These are phyloP conservation scores for Leucophenga montana DNA, from an alignment of 2,888 invertebrate species.

Conservation along the genomic window DNA sequence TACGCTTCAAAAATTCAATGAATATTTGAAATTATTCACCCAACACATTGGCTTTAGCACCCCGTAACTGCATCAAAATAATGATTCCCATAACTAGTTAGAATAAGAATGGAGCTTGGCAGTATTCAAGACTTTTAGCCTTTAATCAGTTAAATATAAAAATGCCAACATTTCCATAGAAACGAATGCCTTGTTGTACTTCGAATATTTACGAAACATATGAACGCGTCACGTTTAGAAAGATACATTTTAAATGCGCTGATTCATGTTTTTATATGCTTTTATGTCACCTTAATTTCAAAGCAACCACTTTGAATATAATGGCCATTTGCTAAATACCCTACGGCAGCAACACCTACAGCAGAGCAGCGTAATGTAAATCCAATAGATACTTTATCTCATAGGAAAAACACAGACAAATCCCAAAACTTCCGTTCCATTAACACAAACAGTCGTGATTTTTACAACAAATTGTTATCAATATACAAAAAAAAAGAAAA, in stretches of 20 bases:
- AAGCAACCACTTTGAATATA: not conserved
- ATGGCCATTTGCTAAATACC: slow-evolving; percentile 9
- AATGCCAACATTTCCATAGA: too few species aligned
- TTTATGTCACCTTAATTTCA: slow-evolving; percentile 33
- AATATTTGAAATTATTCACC: too few species aligned
- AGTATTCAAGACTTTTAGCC: too few species aligned
- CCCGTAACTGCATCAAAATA: too few species aligned
- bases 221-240: too few species aligned
- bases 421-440: slow-evolving; percentile 43
- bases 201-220: too few species aligned
- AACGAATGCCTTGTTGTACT: too few species aligned
- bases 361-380: slow-evolving; percentile 52
- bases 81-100: too few species aligned
- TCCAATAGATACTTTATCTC: slow-evolving; percentile 51
- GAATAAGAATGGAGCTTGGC: too few species aligned
- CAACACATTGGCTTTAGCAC: too few species aligned
- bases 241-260: too few species aligned
- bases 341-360: slow-evolving; percentile 32
- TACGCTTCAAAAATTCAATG: too few species aligned
- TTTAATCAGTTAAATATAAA: not conserved
- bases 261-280: not conserved
- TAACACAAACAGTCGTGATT: slow-evolving; percentile 57
- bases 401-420: slow-evolving; percentile 8
- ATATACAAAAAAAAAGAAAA: slow-evolving; percentile 5
- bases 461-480: slow-evolving; percentile 45